A percentile compares a stretch with the other conserved stretches of the same genome.
Conservation (phyloP, 2,113 vertebrate species). For the Ia io region DNA sequence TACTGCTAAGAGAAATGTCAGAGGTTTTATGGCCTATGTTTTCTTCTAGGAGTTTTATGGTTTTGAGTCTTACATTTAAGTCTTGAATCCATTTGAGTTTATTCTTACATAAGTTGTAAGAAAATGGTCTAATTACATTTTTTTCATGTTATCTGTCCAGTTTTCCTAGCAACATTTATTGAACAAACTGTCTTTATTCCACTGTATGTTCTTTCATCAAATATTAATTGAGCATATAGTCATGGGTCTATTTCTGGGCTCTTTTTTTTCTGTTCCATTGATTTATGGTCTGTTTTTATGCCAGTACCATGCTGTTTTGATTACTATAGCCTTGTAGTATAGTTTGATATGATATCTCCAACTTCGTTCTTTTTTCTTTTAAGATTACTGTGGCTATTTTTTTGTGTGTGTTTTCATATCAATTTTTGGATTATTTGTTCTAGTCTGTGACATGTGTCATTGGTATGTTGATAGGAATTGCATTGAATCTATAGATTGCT, state of each 20-base stretch:
- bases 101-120: background rate
- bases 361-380: background rate
- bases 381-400: background rate
- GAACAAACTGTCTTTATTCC: background rate
- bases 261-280: background rate
- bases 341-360: background rate
- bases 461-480: background rate
- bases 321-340: background rate
- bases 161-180: background rate
- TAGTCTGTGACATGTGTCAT: background rate
- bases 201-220: background rate
- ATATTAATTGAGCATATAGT: background rate
- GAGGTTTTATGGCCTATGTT: background rate
- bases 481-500: background rate
- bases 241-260: background rate
- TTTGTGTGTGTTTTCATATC: background rate
- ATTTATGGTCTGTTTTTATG: background rate
- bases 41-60: background rate
- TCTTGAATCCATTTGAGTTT: background rate
- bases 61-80: background rate
- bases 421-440: background rate
- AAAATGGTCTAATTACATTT: background rate
- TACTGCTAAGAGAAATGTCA: background rate
- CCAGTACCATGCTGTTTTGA: background rate
- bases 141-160: background rate